Evolutionary conservation across 2,113 vertebrate genomes (phyloP).

Genomic region (Sturnus vulgaris): DNA sequence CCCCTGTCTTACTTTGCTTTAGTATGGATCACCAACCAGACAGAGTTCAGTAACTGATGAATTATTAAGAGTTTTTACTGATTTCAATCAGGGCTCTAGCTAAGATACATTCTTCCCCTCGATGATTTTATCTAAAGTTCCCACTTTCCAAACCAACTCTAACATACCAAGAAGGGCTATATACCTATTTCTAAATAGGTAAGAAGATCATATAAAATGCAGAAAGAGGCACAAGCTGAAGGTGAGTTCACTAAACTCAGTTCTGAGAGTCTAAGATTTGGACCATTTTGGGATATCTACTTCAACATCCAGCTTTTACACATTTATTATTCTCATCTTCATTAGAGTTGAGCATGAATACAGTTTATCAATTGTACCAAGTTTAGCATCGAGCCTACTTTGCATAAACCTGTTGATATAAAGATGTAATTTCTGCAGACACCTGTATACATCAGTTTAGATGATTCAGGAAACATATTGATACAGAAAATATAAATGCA

Average conservation of each 20-base stretch:
- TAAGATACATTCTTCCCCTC: background rate
- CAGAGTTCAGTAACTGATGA: background rate
- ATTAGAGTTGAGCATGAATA: background rate
- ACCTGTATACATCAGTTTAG: background rate
- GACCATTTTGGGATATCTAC: background rate
- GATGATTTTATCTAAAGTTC: background rate
- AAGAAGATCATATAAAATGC: background rate
- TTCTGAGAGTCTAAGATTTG: background rate
- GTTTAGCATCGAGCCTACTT: background rate
- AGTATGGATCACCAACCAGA: background rate
- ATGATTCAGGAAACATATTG: background rate
- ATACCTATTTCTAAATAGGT: background rate
- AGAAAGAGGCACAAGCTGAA: background rate
- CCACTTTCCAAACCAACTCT: background rate
- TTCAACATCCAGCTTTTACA: background rate
- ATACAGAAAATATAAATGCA: background rate
- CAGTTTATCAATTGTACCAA: background rate
- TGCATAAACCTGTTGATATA: background rate
- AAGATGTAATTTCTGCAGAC: background rate
- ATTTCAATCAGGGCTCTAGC: background rate
- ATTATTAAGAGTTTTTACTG: background rate
- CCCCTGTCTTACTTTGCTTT: background rate
- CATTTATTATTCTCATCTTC: background rate
- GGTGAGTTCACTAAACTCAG: background rate
- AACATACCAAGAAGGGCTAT: background rate